Evolutionary conservation across 2,797 vertebrate genomes (phyloP).

Genomic region (Gymnocypris eckloni): DNA sequence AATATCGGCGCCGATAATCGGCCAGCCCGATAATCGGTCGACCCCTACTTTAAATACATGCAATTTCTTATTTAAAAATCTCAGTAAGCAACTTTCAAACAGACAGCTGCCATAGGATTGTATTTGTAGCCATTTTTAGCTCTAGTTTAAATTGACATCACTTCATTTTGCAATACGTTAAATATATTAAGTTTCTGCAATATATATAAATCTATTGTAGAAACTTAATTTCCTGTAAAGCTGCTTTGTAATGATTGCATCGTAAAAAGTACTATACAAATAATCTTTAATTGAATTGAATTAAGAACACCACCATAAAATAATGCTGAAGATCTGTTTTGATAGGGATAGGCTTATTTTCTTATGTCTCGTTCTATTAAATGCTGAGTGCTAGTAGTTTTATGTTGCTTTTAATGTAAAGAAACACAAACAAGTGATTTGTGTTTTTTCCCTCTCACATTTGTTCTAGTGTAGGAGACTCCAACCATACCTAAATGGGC

Average conservation of each 20-base stretch:
- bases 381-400: background rate
- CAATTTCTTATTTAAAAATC: background rate
- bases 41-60: background rate
- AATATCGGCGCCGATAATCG: too few relatives aligned
- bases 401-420: background rate
- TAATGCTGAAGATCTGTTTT: background rate
- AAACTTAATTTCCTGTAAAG: too few relatives aligned
- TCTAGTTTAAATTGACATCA: background rate
- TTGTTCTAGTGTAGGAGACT: background rate
- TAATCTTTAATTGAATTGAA: too few relatives aligned
- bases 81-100: background rate
- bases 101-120: background rate
- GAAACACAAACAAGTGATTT: background rate
- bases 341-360: constrained; percentile 11
- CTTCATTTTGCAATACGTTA: too few relatives aligned
- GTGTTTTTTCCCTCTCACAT: background rate
- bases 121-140: background rate
- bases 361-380: background rate
- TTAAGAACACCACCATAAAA: background rate
- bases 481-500: background rate
- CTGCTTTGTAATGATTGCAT: too few relatives aligned
- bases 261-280: too few relatives aligned
- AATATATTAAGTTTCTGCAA: too few relatives aligned
- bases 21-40: too few relatives aligned
- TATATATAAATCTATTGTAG: too few relatives aligned